Evolutionary conservation across 2,888 invertebrate species (phyloP).

Genomic region (Ophion ventricosus): DNA sequence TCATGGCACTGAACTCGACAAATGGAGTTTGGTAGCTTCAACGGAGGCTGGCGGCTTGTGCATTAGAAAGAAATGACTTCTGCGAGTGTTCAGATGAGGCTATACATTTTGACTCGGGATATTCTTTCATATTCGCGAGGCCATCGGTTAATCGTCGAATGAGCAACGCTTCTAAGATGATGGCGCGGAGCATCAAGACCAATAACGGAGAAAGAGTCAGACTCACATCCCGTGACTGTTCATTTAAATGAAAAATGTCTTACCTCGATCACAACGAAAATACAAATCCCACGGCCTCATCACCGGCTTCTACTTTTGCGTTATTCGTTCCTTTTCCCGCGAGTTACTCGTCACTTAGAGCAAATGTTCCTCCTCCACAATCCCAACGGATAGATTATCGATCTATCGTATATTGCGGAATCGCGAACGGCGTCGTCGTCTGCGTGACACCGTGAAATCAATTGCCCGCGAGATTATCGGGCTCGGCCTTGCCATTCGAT

Average conservation of each 20-base stretch:
- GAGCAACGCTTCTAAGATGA: not conserved
- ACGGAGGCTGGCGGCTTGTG: too few species aligned
- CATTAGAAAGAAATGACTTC: too few species aligned
- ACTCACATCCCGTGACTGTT: conserved; percentile 64
- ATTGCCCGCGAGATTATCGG: conserved; percentile 24
- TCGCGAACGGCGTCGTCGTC: conserved; percentile 3
- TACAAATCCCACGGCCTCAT: conserved; percentile 68
- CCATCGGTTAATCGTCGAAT: conserved; percentile 36
- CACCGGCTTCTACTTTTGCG: not conserved
- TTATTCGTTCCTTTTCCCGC: conserved; percentile 18
- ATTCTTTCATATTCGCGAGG: not conserved
- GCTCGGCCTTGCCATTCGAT: conserved; percentile 49
- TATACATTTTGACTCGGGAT: too few species aligned
- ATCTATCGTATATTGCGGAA: conserved; percentile 6
- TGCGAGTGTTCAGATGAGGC: too few species aligned
- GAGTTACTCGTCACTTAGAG: conserved; percentile 14
- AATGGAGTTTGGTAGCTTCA: too few species aligned
- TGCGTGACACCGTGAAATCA: conserved; percentile 42
- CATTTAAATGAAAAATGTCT: conserved; percentile 66
- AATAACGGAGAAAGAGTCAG: conserved; percentile 66
- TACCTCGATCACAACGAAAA: conserved; percentile 59
- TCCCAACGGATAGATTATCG: conserved; percentile 17
- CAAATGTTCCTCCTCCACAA: conserved; percentile 16
- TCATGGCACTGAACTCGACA: too few species aligned
- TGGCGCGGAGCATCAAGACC: conserved; percentile 22